phyloP scores from a whole-genome alignment of 2,888 invertebrate genomes.

The Ptychoptera contaminata region DNA sequence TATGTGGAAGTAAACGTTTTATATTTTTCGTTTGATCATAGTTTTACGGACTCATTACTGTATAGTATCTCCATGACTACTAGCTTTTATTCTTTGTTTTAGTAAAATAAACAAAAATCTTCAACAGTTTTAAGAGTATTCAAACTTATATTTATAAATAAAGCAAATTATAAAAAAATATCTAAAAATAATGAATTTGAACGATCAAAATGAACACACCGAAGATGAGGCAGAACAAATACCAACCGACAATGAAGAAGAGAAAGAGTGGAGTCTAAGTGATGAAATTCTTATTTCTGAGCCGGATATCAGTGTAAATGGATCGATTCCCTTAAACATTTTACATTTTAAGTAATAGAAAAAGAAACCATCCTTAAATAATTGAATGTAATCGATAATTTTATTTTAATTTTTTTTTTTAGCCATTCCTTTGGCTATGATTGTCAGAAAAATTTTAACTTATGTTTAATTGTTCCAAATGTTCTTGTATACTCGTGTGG shows the following conservation, averaged over 20 bases:
- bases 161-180: too few relatives aligned
- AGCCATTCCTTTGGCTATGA: conserved; percentile 81
- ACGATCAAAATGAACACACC: background rate
- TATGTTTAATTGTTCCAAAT: conserved; percentile 57
- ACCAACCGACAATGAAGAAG: background rate
- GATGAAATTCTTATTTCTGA: conserved; percentile 14
- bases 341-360: conserved; percentile 44
- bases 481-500: conserved; percentile 69
- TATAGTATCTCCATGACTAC: too few relatives aligned
- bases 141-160: too few relatives aligned
- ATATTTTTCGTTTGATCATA: too few relatives aligned
- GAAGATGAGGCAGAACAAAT: background rate
- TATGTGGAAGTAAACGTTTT: too few relatives aligned
- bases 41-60: too few relatives aligned
- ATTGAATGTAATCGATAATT: background rate
- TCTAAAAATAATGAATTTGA: background rate
- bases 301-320: conserved; percentile 34
- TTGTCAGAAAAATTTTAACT: conserved; percentile 62
- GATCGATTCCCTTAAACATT: conserved; percentile 40
- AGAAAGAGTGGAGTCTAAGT: background rate
- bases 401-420: conserved; percentile 3
- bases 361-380: background rate
- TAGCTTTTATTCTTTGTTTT: too few relatives aligned
- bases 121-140: too few relatives aligned
- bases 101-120: too few relatives aligned